Evolutionary conservation across 35 echinoderm and acorn worm species (phyloP), one percentile per base, ranked within the genome.

Genomic region (Lytechinus pictus): DNA sequence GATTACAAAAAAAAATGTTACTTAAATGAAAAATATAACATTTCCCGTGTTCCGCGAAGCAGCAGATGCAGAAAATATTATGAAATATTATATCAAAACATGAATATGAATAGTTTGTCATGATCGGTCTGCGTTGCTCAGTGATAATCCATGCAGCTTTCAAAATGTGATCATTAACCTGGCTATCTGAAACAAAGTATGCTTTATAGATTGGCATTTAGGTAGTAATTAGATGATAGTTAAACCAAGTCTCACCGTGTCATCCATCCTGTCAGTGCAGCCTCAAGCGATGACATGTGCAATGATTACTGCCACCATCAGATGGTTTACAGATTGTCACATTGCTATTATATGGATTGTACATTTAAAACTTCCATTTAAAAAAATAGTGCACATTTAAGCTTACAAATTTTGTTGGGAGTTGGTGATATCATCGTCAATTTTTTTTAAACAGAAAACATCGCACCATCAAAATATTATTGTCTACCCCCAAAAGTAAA

Each of bases 121-220:
- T 44, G 33, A 44, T 44, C 33, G 33, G 33, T 44, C 33, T 44
- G 33, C 33, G 33, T 44, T 71, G 14, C 16, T 71, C 56, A 58
- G 56, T 58, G 56, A 58, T 58, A 11, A 58, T 11, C 56, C 9
- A 79, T n/a, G 8, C 56, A n/a, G 66, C 7, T 19, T 24, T 8
- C 66, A 7, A 19, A 24, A 79, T 79, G 66, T 19, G 6, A 79
- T 79, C 16, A 79, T 79, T 79, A 79, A 79, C n/a, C 66, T 16
- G 66, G n/a, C 66, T 79, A 79, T 79, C n/a, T 24, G n/a, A 79
- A 79, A 79, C 66, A 79, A 79, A 79, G 66, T 79, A 24, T 79
- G 66, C n/a, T 3, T 79, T 19, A 79, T 79, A 79, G 16, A 79
- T 79, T 79, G 66, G 66, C 66, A 79, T 79, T 79, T 79, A 79